A percentile compares a stretch with the other conserved stretches of the same genome.
Evolutionary conservation across 2,113 vertebrate species (phyloP).

Genomic region (Eurystomus gularis): DNA sequence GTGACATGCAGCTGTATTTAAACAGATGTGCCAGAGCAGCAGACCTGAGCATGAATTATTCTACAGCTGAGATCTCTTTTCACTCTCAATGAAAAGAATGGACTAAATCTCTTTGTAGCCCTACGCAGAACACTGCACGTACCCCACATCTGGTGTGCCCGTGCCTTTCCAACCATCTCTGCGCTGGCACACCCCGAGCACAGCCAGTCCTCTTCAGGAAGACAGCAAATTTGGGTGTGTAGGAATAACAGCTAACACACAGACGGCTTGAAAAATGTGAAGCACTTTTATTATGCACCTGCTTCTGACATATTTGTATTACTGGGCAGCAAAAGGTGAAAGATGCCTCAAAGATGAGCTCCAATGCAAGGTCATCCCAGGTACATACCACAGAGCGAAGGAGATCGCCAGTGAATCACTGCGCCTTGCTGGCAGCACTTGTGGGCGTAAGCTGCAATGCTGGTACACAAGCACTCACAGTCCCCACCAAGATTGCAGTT

Average conservation of each 20-base stretch:
- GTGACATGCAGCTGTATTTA: neutral
- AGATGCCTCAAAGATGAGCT: neutral
- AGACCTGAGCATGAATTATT: neutral
- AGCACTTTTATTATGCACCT: neutral
- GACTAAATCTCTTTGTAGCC: neutral
- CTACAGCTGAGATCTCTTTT: neutral
- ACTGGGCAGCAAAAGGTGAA: neutral
- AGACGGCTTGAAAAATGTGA: neutral
- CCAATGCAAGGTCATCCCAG: accelerated
- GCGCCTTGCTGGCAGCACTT: slow-evolving; percentile 95
- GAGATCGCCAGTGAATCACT: slow-evolving; percentile 87
- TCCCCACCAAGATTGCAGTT: slow-evolving; percentile 97
- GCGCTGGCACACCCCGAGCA: neutral
- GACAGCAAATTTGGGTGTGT: neutral
- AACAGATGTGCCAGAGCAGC: neutral
- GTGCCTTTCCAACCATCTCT: neutral
- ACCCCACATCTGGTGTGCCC: no score
- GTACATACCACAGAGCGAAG: slow-evolving; percentile 88
- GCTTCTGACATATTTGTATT: neutral
- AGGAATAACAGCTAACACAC: neutral
- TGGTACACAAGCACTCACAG: slow-evolving; percentile 96
- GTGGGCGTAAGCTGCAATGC: slow-evolving; percentile 92
- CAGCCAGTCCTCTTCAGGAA: neutral
- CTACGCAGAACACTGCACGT: neutral
- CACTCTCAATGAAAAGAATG: neutral